Conservation (phyloP, 2,113 vertebrate genomes). For the Megalops atlanticus region DNA sequence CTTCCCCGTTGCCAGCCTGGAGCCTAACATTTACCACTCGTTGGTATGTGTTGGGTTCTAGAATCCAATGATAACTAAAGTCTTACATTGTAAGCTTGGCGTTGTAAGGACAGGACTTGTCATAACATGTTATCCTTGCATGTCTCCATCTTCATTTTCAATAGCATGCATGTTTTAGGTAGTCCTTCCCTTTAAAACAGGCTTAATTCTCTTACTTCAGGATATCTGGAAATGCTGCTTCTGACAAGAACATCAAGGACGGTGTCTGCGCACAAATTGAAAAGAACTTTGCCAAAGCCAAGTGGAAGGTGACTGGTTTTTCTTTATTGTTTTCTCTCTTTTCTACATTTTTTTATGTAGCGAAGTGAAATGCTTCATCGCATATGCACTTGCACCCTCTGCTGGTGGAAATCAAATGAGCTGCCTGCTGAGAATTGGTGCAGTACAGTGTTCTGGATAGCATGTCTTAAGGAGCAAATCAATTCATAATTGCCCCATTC, state of each 20-base stretch:
- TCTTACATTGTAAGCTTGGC: too few species aligned
- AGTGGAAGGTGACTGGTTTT: constrained; percentile 87
- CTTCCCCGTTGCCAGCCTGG: too few species aligned
- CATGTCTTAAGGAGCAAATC: too few species aligned
- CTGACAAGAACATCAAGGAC: constrained; percentile 98
- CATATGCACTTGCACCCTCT: not conserved
- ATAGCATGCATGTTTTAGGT: not conserved
- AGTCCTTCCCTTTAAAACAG: not conserved
- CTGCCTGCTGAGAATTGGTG: not conserved
- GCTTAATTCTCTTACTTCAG: constrained; percentile 58
- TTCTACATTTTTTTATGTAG: not conserved
- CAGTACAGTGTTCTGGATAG: not conserved
- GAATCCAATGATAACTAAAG: too few species aligned
- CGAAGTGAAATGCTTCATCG: not conserved
- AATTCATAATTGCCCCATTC: too few species aligned
- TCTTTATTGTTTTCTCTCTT: not conserved
- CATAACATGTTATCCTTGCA: not conserved
- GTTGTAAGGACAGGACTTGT: too few species aligned
- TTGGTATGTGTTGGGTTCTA: too few species aligned
- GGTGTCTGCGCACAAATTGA: constrained; percentile 96
- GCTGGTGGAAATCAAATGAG: not conserved
- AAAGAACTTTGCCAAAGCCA: constrained; percentile 97
- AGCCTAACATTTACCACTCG: too few species aligned
- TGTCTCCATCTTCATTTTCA: not conserved
- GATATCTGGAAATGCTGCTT: constrained; percentile 98